These are phyloP conservation scores for Drosophila parabipectinata DNA, from an alignment of 1,140 invertebrate genomes.

Conservation along the genomic window DNA sequence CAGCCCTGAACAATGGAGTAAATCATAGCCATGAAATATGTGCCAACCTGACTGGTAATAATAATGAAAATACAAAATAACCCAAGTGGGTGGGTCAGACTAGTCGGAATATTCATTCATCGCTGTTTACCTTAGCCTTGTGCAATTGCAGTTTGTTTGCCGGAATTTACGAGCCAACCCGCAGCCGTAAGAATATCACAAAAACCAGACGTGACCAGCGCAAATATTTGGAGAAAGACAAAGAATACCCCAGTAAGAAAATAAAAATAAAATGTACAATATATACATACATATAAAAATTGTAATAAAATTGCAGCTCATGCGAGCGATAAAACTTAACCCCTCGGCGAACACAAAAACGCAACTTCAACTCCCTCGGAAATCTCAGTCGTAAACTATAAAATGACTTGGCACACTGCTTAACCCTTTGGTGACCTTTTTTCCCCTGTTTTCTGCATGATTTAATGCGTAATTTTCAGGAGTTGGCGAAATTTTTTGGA, in stretches of 20 bases:
- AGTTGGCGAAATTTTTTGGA: constrained; percentile 72
- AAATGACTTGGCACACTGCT: constrained; percentile 71
- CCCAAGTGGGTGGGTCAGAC: constrained; percentile 29
- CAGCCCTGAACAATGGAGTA: constrained; percentile 77
- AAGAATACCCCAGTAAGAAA: not conserved
- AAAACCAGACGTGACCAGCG: constrained; percentile 62
- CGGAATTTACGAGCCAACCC: constrained; percentile 62
- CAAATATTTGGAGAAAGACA: constrained; percentile 4
- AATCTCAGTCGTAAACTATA: constrained; percentile 72
- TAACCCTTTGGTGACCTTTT: constrained; percentile 45
- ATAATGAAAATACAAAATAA: constrained; percentile 76
- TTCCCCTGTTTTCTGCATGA: constrained; percentile 62
- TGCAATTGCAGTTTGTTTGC: constrained; percentile 63
- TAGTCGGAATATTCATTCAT: constrained; percentile 34
- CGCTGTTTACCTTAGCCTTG: constrained; percentile 50
- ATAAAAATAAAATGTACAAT: constrained; percentile 10
- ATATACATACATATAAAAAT: constrained; percentile 59
- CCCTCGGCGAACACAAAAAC: not conserved
- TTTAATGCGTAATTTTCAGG: constrained; percentile 80
- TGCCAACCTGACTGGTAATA: constrained; percentile 60
- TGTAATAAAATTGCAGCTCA: constrained; percentile 71
- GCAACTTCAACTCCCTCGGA: constrained; percentile 8
- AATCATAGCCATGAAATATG: constrained; percentile 82
- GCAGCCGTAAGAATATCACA: constrained; percentile 18
- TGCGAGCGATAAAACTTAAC: constrained; percentile 68